These are phyloP conservation scores for Palaemon carinicauda DNA, from an alignment of 1,140 invertebrate species.

Conservation along the genomic window DNA sequence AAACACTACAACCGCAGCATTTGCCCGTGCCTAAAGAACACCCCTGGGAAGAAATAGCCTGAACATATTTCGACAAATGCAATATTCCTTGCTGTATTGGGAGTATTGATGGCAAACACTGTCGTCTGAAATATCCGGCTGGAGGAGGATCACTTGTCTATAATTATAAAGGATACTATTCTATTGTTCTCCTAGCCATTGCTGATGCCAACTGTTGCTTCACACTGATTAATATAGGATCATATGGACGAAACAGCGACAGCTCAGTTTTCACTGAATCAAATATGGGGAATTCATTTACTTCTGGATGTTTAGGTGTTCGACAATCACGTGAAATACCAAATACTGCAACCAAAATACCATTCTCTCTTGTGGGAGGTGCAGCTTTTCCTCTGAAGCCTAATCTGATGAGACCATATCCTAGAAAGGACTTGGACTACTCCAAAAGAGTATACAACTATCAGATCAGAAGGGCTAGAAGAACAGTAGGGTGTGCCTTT, in stretches of 20 bases:
- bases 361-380: slow-evolving; percentile 28
- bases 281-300: slow-evolving; percentile 28
- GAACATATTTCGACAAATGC: no score
- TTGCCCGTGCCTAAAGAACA: no score
- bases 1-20: no score
- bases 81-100: no score
- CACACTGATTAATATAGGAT: no score
- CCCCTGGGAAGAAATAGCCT: no score
- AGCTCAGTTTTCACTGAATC: slow-evolving; percentile 32
- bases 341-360: slow-evolving; percentile 21
- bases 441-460: no score
- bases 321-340: slow-evolving; percentile 17
- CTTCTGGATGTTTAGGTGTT: slow-evolving; percentile 20
- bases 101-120: no score
- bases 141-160: slow-evolving; percentile 35
- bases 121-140: slow-evolving; percentile 39
- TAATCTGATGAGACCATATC: no score
- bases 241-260: slow-evolving; percentile 37
- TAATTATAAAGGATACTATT: slow-evolving; percentile 33
- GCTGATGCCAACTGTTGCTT: no score
- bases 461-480: neutral
- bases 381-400: no score
- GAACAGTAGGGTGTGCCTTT: neutral
- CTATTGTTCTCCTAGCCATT: slow-evolving; percentile 31
- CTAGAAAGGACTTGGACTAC: no score